These are phyloP conservation scores for Atherix ibis DNA, from an alignment of 2,888 invertebrate genomes.

Conservation along the genomic window DNA sequence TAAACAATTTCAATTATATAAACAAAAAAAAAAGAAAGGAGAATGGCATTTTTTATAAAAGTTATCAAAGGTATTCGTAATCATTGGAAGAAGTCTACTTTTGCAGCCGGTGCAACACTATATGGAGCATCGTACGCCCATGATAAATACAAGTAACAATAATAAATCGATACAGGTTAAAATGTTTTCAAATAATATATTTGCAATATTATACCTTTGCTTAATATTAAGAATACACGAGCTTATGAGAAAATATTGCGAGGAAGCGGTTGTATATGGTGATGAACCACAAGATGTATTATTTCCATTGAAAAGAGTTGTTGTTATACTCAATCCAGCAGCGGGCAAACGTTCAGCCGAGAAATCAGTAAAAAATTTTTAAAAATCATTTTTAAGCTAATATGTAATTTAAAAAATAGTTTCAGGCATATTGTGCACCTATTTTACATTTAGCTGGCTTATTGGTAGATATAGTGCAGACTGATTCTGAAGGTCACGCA, in stretches of 20 bases:
- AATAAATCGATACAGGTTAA: too few relatives aligned
- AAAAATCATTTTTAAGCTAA: too few relatives aligned
- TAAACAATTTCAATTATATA: too few relatives aligned
- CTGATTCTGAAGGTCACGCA: constrained; percentile 79
- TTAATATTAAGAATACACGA: constrained; percentile 46
- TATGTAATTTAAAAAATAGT: constrained; percentile 32
- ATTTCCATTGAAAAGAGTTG: constrained; percentile 52
- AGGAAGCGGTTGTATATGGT: constrained; percentile 59
- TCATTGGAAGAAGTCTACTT: constrained; percentile 80
- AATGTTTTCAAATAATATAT: too few relatives aligned
- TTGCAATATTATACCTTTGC: constrained; percentile 7
- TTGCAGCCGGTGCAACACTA: constrained; percentile 46
- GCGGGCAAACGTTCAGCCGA: constrained; percentile 56
- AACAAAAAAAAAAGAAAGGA: too few relatives aligned
- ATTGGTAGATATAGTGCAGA: constrained; percentile 56
- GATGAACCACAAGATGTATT: constrained; percentile 41
- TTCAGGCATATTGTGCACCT: constrained; percentile 86
- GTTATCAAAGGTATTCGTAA: constrained; percentile 13
- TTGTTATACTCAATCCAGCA: constrained; percentile 81
- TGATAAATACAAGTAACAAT: constrained; percentile 62
- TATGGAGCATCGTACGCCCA: constrained; percentile 56
- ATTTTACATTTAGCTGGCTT: constrained; percentile 82
- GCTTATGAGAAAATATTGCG: constrained; percentile 65
- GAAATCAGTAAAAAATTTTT: constrained; percentile 17
- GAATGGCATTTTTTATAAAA: too few relatives aligned